Conservation (phyloP, 2,113 vertebrate genomes). For the Cervus canadensis region DNA sequence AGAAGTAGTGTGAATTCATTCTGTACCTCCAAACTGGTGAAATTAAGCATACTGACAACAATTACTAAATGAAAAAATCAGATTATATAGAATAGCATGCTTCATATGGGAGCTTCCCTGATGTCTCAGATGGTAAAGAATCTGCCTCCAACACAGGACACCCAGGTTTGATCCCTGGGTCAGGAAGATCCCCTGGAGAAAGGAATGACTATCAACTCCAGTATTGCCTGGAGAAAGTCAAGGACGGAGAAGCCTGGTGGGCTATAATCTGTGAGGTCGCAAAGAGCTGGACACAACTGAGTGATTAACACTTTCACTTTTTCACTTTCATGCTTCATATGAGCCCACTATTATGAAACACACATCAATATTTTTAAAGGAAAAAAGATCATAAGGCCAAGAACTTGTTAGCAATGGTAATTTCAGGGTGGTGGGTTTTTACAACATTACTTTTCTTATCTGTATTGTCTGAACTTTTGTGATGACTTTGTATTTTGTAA, state of each 20-base stretch:
- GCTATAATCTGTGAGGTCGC: not conserved
- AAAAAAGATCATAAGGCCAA: not conserved
- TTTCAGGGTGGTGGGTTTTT: not conserved
- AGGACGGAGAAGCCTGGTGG: not conserved
- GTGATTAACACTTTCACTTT: not conserved
- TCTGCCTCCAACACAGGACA: not conserved
- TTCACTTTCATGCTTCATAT: not conserved
- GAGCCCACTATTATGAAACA: not conserved
- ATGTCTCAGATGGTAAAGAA: not conserved
- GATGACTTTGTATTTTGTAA: constrained; percentile 2
- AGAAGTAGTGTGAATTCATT: not conserved
- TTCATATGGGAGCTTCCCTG: not conserved
- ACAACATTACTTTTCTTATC: not conserved
- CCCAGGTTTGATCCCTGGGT: not conserved
- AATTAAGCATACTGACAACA: not conserved
- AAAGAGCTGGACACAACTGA: not conserved
- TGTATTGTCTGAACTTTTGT: not conserved
- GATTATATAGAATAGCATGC: not conserved
- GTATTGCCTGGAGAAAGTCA: not conserved
- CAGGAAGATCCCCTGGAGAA: not conserved
- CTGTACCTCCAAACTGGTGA: not conserved
- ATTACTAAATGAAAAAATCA: not conserved
- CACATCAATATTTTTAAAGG: not conserved
- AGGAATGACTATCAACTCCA: not conserved
- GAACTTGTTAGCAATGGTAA: not conserved